Percentiles rank a stretch among this genome's conserved stretches.
phyloP scores from a whole-genome alignment of 2,888 invertebrate genomes.

The Mesorhabditis sp. region DNA sequence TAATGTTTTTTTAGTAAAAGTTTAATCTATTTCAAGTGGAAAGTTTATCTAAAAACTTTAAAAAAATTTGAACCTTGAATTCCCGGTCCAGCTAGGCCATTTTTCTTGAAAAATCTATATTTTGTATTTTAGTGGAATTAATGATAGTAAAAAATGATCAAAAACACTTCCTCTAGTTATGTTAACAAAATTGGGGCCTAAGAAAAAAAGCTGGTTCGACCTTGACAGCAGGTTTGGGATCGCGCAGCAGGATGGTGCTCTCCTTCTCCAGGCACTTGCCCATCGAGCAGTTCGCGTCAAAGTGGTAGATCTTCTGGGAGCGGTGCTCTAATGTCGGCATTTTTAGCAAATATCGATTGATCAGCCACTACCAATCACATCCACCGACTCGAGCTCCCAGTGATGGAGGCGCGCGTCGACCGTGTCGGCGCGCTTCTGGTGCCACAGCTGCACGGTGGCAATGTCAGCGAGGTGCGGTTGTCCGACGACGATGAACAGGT shows the following conservation, averaged over 20 bases:
- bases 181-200: no score
- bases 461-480: conserved; percentile 8
- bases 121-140: no score
- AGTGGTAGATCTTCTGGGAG: conserved; percentile 10
- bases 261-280: neutral
- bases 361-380: neutral
- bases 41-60: no score
- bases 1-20: no score
- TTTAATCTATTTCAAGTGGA: no score
- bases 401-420: neutral
- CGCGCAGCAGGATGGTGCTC: neutral
- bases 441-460: neutral
- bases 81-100: no score
- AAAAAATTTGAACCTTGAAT: no score
- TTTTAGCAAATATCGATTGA: neutral
- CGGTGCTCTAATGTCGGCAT: neutral
- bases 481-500: conserved; percentile 12
- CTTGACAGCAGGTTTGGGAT: no score
- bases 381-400: neutral
- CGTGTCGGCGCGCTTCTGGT: neutral
- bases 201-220: no score
- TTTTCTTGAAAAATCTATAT: no score
- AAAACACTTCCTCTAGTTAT: no score
- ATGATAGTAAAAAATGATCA: no score
- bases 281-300: conserved; percentile 8